A percentile compares a stretch with the other conserved stretches of the same genome.
These are phyloP conservation scores for Neodiprion pinetum DNA, from an alignment of 1,140 invertebrate genomes.

Conservation along the genomic window DNA sequence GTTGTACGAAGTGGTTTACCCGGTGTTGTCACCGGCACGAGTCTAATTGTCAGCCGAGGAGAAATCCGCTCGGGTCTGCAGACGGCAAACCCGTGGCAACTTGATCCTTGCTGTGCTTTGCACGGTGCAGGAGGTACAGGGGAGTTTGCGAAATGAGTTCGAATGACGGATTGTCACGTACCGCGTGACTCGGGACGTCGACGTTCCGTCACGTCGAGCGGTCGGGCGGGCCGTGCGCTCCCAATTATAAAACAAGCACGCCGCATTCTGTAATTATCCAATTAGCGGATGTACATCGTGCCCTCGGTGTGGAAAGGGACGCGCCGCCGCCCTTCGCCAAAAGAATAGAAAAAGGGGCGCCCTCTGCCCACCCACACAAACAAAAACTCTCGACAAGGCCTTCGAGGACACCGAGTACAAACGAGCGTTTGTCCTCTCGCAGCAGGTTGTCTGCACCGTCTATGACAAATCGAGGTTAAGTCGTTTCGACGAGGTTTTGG, in stretches of 20 bases:
- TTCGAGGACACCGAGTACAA: not conserved
- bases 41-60: too few species aligned
- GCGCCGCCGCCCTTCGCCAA: not conserved
- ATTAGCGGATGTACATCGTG: slow-evolving; percentile 54
- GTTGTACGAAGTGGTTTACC: too few species aligned
- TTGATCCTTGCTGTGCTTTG: too few species aligned
- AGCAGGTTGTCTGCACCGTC: too few species aligned
- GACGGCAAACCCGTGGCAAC: too few species aligned
- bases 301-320: slow-evolving; percentile 10
- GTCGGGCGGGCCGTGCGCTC: slow-evolving; percentile 34
- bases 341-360: not conserved
- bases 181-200: slow-evolving; percentile 58
- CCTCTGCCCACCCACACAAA: not conserved
- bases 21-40: too few species aligned
- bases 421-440: not conserved
- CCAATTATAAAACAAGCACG: slow-evolving; percentile 63
- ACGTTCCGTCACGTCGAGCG: slow-evolving; percentile 59
- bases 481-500: too few species aligned
- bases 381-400: not conserved
- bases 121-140: too few species aligned
- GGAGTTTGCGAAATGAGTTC: slow-evolving; percentile 48
- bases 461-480: too few species aligned
- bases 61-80: too few species aligned
- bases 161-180: slow-evolving; percentile 61
- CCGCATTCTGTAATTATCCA: slow-evolving; percentile 61